These are phyloP conservation scores for Silurus glanis DNA, from an alignment of 2,113 vertebrate species.

Conservation along the genomic window DNA sequence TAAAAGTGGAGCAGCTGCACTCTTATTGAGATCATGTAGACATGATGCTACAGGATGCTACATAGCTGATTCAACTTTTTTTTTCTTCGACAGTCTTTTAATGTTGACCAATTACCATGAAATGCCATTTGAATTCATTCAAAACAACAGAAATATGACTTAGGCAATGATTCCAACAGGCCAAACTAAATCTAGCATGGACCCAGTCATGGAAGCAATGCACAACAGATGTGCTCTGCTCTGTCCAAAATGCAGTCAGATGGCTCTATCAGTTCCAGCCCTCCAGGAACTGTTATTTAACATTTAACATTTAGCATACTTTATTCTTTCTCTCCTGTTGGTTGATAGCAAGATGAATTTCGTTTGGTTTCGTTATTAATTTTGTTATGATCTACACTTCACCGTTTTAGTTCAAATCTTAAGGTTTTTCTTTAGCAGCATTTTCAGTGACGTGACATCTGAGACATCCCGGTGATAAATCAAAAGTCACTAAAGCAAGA, in stretches of 20 bases:
- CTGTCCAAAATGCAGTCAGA: conserved; percentile 63
- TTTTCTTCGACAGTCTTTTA: conserved; percentile 21
- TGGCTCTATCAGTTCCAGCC: conserved; percentile 57
- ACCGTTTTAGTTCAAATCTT: neutral
- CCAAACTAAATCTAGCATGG: conserved; percentile 57
- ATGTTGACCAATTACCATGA: conserved; percentile 15
- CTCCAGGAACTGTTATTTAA: conserved; percentile 48
- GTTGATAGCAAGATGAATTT: conserved; percentile 8
- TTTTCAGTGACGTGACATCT: neutral
- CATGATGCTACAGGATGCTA: neutral
- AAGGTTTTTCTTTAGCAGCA: neutral
- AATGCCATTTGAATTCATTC: conserved; percentile 39
- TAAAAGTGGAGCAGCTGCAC: neutral
- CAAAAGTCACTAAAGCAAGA: neutral
- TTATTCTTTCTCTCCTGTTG: conserved; percentile 36
- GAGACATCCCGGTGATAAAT: conserved; percentile 17
- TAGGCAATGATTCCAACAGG: conserved; percentile 59
- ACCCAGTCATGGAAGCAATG: conserved; percentile 61
- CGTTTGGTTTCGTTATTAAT: neutral
- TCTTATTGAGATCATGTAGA: neutral
- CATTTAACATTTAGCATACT: conserved; percentile 44
- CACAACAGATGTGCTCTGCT: conserved; percentile 65
- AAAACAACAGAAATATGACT: conserved; percentile 41
- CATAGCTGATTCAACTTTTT: neutral
- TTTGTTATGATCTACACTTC: neutral